A percentile compares a stretch with the other conserved stretches of the same genome.
These are phyloP conservation scores for Bubalus kerabau DNA, from an alignment of 2,113 vertebrate genomes.

Conservation along the genomic window DNA sequence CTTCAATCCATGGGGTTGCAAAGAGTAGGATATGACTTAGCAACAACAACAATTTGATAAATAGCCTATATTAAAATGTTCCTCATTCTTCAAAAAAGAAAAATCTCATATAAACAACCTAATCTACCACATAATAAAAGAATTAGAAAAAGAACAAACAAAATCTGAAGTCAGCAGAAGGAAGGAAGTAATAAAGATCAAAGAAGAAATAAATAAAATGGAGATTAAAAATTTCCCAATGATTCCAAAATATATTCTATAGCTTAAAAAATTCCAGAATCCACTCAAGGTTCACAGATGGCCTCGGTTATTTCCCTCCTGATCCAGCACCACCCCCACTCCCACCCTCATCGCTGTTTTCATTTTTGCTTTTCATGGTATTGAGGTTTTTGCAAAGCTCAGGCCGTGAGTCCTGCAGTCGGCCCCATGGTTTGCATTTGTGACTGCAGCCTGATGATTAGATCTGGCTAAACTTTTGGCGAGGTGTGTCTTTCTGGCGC, in stretches of 20 bases:
- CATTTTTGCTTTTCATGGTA: neutral
- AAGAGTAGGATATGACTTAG: neutral
- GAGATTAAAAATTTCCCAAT: neutral
- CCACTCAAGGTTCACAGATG: neutral
- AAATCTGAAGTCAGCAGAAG: neutral
- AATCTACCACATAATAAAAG: neutral
- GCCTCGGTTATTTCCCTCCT: neutral
- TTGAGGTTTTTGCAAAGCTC: neutral
- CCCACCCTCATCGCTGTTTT: rapidly evolving
- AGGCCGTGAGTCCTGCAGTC: neutral
- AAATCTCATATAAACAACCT: neutral
- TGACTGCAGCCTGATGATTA: rapidly evolving
- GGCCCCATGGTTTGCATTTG: neutral
- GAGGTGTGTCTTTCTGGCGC: neutral
- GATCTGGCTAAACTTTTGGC: neutral
- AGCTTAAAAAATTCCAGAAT: neutral
- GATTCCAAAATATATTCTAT: neutral
- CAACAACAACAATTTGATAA: neutral
- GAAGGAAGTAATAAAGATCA: neutral
- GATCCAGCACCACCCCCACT: neutral
- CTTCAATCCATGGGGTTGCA: neutral
- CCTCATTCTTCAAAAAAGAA: neutral
- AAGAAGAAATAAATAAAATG: neutral
- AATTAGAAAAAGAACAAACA: neutral
- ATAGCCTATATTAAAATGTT: neutral